These are phyloP conservation scores for Eueremaeus valkanovi DNA, from an alignment of 2,888 invertebrate species.

Conservation along the genomic window DNA sequence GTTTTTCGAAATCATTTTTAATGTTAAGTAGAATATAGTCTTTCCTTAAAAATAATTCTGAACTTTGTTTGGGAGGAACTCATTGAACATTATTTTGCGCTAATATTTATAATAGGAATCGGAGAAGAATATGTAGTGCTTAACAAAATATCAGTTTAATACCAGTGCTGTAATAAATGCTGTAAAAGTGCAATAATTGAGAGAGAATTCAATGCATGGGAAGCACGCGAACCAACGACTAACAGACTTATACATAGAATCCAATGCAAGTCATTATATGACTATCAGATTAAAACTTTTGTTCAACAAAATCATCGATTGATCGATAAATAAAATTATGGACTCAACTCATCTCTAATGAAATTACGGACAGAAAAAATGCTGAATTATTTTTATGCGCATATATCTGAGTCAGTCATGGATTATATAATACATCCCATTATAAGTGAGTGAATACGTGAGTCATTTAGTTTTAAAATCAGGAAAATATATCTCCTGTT, in stretches of 20 bases:
- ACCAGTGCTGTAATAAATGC: too few species aligned
- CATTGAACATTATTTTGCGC: too few species aligned
- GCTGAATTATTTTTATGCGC: too few species aligned
- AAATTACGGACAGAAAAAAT: background rate
- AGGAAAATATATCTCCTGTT: background rate
- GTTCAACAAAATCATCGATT: background rate
- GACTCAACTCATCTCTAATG: background rate
- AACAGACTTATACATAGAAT: background rate
- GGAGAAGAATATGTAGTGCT: too few species aligned
- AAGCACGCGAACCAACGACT: background rate
- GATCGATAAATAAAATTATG: background rate
- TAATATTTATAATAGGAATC: too few species aligned
- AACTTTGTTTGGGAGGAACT: too few species aligned
- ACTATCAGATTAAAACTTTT: background rate
- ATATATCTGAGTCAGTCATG: too few species aligned
- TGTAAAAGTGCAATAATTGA: background rate
- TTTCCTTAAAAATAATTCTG: too few species aligned
- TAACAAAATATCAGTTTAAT: too few species aligned
- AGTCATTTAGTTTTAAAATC: too few species aligned
- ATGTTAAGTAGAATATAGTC: too few species aligned
- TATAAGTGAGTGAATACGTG: background rate
- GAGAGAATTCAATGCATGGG: background rate
- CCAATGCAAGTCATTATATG: background rate
- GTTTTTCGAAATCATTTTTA: too few species aligned
- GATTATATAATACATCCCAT: background rate